Evolutionary conservation across 2,888 invertebrate species (phyloP), one percentile per base, ranked within the genome.

Genomic region (Cenopis cana): DNA sequence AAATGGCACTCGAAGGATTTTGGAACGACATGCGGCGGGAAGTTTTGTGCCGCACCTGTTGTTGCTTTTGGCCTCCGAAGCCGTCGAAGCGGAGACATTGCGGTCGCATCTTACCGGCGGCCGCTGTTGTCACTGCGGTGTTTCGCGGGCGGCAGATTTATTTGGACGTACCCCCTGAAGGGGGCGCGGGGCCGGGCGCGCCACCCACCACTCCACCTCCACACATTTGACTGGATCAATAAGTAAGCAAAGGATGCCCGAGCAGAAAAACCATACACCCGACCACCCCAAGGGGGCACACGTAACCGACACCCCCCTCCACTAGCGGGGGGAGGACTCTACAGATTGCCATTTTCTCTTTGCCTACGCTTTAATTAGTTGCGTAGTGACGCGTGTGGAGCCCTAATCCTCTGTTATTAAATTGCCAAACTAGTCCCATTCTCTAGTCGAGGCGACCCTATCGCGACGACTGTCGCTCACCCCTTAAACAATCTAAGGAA

Each of bases 141-240:
- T 93, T 93, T 93, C 94, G 93, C 93, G 93, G 91, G 93, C 90
- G 91, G 92, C 91, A 93, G 93, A 93, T 91, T 93, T 93, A 93
- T 94, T 93, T 94, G 94, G 93, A 91, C 94, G 94, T 93, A 93
- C 89, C 91, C 88, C 90, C 87, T 85, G 81, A 80, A 81, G 87
- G 85, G 86, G 88, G 82, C 79, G 87, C 85, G 89, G 89, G 89
- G 88, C 76, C 83, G 88, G 90, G 89, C 86, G 88, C 83, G 84
- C 92, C 89, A 88, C 89, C 92, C 91, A 89, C 91, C 89, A 89
- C 90, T 91, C 90, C 90, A 90, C 93, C 92, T 93, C 93, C 93
- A 92, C 92, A 94, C 94, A 94, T 94, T 94, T 94, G 93, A 94
- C 94, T 94, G 93, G 94, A 94, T 94, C 94, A 94, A 94, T 94